Evolutionary conservation across 2,888 invertebrate genomes (phyloP).

Genomic region (Epistrophe grossulariae): DNA sequence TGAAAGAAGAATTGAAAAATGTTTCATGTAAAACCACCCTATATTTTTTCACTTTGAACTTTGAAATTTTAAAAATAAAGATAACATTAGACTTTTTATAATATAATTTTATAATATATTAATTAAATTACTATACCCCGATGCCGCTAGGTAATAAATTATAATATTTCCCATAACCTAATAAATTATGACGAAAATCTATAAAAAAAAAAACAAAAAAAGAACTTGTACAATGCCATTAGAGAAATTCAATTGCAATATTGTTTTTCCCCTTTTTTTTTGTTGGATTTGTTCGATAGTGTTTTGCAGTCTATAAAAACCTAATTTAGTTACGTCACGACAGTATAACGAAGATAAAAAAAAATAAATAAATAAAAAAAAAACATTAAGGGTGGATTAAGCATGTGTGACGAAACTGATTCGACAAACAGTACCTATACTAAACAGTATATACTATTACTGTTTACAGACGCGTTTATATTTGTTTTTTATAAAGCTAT

Average conservation of each 20-base stretch:
- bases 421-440: slow-evolving; percentile 57
- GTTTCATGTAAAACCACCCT: too few species aligned
- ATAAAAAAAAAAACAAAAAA: slow-evolving; percentile 14
- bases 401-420: slow-evolving; percentile 63
- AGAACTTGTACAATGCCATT: too few species aligned
- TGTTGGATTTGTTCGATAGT: neutral
- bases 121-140: neutral
- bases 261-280: neutral
- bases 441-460: slow-evolving; percentile 50
- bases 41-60: too few species aligned
- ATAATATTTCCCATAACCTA: neutral
- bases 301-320: slow-evolving; percentile 30
- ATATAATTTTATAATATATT: neutral
- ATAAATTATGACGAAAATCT: neutral
- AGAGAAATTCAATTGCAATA: slow-evolving; percentile 20
- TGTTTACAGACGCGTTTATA: slow-evolving; percentile 39
- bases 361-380: neutral
- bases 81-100: neutral
- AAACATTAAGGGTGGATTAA: slow-evolving; percentile 48
- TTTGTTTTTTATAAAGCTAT: slow-evolving; percentile 42
- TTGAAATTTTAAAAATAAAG: neutral
- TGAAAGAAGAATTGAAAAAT: too few species aligned
- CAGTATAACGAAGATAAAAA: neutral
- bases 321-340: slow-evolving; percentile 53
- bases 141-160: neutral